These are phyloP conservation scores for Pseudochirops cupreus DNA, from an alignment of 2,797 vertebrate species.

Conservation along the genomic window DNA sequence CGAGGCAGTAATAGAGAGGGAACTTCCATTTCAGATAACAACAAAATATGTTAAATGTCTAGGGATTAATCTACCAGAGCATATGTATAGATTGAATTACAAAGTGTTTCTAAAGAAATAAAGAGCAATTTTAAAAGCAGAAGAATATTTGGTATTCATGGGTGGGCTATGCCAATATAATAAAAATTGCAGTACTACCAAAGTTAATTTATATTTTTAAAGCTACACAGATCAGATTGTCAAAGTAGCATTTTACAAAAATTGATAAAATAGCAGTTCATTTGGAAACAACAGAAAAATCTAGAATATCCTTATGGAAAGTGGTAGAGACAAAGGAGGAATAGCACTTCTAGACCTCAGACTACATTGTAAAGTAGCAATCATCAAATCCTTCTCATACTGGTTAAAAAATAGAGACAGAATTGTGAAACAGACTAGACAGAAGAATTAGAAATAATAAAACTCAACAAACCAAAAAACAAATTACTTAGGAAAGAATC, in stretches of 20 bases:
- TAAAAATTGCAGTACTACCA: not conserved
- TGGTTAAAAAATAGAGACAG: not conserved
- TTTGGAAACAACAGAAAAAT: not conserved
- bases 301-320: not conserved
- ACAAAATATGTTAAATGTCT: not conserved
- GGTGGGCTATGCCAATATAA: not conserved
- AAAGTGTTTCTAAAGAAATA: not conserved
- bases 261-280: not conserved
- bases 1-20: not conserved
- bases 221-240: not conserved
- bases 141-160: not conserved
- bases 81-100: not conserved
- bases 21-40: not conserved
- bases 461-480: not conserved
- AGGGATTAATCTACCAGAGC: not conserved
- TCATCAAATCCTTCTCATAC: not conserved
- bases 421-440: not conserved
- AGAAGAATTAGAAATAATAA: not conserved
- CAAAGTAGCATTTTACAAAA: not conserved
- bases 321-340: not conserved
- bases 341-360: not conserved
- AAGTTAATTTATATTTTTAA: not conserved
- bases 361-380: not conserved
- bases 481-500: not conserved
- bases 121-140: not conserved